Evolutionary conservation across 2,113 vertebrate genomes (phyloP).

Genomic region (Channa maculata): DNA sequence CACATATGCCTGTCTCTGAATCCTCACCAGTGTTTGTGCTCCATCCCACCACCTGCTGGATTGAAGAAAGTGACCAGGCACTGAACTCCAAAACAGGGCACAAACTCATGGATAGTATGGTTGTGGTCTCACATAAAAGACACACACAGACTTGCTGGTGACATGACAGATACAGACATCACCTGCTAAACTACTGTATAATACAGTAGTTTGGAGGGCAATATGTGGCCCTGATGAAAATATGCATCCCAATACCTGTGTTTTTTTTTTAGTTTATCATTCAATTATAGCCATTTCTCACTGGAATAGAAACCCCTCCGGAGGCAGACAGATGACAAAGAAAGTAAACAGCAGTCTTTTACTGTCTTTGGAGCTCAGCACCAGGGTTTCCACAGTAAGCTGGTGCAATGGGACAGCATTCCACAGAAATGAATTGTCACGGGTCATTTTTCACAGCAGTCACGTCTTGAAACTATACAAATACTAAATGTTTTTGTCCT

Average conservation of each 20-base stretch:
- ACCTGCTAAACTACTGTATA: background rate
- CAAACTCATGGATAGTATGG: conserved; percentile 51
- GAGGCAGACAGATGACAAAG: conserved; percentile 61
- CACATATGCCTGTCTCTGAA: conserved; percentile 71
- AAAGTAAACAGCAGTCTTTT: conserved; percentile 72
- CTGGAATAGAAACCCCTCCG: conserved; percentile 17
- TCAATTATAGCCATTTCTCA: background rate
- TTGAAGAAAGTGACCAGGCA: conserved; percentile 56
- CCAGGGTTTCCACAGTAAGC: conserved; percentile 76
- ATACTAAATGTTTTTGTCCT: background rate
- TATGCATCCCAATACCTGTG: background rate
- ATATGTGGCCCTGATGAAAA: conserved; percentile 4
- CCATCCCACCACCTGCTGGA: conserved; percentile 39
- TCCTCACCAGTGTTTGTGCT: conserved; percentile 49
- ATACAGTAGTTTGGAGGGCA: background rate
- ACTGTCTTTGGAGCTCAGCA: conserved; percentile 78
- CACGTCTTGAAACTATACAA: background rate
- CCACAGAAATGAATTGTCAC: conserved; percentile 5
- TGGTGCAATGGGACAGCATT: conserved; percentile 73
- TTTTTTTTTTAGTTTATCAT: too few species aligned
- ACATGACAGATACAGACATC: background rate
- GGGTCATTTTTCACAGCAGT: conserved; percentile 67
- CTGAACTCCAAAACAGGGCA: conserved; percentile 74
- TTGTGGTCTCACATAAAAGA: background rate
- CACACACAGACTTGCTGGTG: background rate